Evolutionary conservation across 2,797 vertebrate genomes (phyloP), one percentile per base, ranked within the genome.

Genomic region (Gymnodraco acuticeps): DNA sequence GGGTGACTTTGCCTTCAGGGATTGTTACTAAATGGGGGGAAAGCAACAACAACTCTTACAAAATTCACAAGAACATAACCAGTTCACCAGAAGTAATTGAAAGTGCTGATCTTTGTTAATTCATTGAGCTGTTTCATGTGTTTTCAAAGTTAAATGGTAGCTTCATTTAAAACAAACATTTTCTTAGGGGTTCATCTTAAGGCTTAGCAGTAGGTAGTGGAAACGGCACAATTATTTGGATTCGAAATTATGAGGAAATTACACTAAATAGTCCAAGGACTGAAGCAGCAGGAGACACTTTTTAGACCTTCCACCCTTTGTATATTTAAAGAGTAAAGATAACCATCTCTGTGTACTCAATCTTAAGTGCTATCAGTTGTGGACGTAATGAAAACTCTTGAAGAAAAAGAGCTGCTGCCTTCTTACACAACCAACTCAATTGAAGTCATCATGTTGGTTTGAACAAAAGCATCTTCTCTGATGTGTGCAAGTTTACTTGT

Each of bases 51-150:
- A 10, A 70, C 54, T 69, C 42, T n/a, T 17, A 27, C 1, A 5
- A 12, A 53, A 50, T 16, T 54, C 60, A 80, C 13, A 58, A 12
- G 4, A 20, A 55, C 65, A 48, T 42, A 53, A 27, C 13, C 27
- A 70, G 19, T 13, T 33, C 38, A 75, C 73, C 64, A 55, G 48
- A 67, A 59, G 62, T 55, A 64, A 72, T 59, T 51, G 3, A 69
- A 81, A 73, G 51, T 55, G 33, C 51, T 52, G 48, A 70, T 62
- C 50, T 41, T 19, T 63, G 45, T 75, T 59, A 82, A 38, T 63
- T 84, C 64, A 75, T 33, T 46, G 14, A 47, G 53, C 61, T 41
- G 46, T 74, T 83, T 38, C 1, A 12, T 59, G 23, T 47, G 45
- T 69, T 77, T 75, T 50, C 16, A 0, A 47, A 64, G 48, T 31